These are phyloP conservation scores for Pipistrellus pipistrellus DNA, from an alignment of 2,797 vertebrate species.

Conservation along the genomic window DNA sequence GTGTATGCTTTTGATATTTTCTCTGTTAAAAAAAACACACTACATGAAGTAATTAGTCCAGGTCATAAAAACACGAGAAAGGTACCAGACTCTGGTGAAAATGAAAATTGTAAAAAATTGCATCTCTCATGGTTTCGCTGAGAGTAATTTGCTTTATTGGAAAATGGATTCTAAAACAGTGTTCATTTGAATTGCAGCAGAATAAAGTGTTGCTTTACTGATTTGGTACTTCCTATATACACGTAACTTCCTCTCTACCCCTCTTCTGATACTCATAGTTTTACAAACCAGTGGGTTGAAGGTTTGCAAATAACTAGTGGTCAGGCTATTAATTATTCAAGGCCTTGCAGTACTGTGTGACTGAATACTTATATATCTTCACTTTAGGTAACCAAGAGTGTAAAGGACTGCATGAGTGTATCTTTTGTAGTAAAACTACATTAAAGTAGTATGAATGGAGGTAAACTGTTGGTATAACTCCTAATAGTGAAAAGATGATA, in stretches of 20 bases:
- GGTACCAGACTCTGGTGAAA: constrained; percentile 61
- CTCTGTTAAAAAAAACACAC: constrained; percentile 64
- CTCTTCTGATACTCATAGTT: constrained; percentile 4
- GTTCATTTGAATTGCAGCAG: constrained; percentile 62
- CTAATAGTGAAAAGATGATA: constrained; percentile 52
- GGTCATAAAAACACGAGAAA: constrained; percentile 72
- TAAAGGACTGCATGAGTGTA: constrained; percentile 26
- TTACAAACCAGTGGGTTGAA: constrained; percentile 58
- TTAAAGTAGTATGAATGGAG: constrained; percentile 82
- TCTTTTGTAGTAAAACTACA: constrained; percentile 70
- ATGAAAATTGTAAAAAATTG: constrained; percentile 67
- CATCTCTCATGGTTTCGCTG: constrained; percentile 60
- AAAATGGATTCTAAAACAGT: constrained; percentile 60
- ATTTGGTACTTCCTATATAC: constrained; percentile 65
- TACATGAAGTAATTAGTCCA: constrained; percentile 78
- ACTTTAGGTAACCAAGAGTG: constrained; percentile 59
- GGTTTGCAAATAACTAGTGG: constrained; percentile 62
- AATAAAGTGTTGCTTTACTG: constrained; percentile 52
- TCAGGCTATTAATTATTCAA: constrained; percentile 62
- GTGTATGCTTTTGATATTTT: constrained; percentile 79
- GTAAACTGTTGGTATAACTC: constrained; percentile 77
- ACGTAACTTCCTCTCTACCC: constrained; percentile 14
- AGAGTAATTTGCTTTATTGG: constrained; percentile 72
- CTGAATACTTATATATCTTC: constrained; percentile 47
- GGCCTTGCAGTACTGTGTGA: background rate